Evolutionary conservation across 2,113 vertebrate genomes (phyloP), one percentile per base, ranked within the genome.

Genomic region (Onychostruthus taczanowskii): DNA sequence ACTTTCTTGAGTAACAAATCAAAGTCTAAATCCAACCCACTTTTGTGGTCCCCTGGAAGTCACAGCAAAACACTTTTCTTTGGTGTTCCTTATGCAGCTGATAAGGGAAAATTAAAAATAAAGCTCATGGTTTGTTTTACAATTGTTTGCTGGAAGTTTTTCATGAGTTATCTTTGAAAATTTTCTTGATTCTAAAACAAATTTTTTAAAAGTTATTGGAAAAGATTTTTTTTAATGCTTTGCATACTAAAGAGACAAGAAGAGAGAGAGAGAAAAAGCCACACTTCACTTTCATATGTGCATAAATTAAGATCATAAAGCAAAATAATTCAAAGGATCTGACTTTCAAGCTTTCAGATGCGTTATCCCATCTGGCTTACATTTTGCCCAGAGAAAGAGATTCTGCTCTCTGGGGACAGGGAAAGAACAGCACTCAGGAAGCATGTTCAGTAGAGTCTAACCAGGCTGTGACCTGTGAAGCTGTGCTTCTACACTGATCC

Each of bases 301-400:
- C 95, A 93, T 91, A 93, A 96, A 92, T 93, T 86, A 94, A 84
- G 64, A 93, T 78, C 64, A 70, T 78, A 95, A 84, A 91, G 88
- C 18, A 80, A 92, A 93, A 87, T 63, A 80, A 66, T 21, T 85
- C 72, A 78, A 80, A 94, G 33, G 63, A 70, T 90, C 64, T 87
- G 91, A 84, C 64, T 96, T 96, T 55, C 64, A 89, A 63, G 88
- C 18, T 90, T 96, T 81, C 80, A 74, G 84, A 90, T 1, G 1
- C n/a, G 46, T 91, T 94, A 90, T 84, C 63, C 91, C 92, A 91
- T 93, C 88, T 91, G 93, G 70, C 79, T 96, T 75, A 44, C 18
- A 33, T 94, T 88, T 90, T 94, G 79, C 93, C 83, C 82, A 52
- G 43, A 90, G 87, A 94, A 95, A 92, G 16, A 77, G 59, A 63